A percentile compares a stretch with the other conserved stretches of the same genome.
phyloP scores from a whole-genome alignment of 2,113 vertebrate species.

The Charina bottae region DNA sequence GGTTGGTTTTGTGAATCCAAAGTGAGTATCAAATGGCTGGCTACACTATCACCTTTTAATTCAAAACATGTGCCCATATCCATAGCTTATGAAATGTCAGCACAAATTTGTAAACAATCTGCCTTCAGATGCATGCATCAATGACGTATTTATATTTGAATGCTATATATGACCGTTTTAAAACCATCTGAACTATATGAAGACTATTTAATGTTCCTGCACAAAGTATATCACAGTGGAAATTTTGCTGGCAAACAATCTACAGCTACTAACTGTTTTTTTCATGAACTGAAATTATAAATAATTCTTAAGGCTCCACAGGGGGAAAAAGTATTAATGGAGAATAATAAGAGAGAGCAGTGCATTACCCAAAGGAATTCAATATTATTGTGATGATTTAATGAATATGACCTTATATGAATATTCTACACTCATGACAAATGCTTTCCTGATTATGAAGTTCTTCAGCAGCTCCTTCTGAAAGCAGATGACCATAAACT shows the following conservation, averaged over 20 bases:
- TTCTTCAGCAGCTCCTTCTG: neutral
- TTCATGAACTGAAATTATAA: conserved; percentile 36
- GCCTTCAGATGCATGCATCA: conserved; percentile 39
- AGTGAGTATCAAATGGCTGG: neutral
- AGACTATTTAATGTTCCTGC: conserved; percentile 43
- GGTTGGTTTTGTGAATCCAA: neutral
- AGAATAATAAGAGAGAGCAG: conserved; percentile 44
- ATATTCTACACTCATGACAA: conserved; percentile 12
- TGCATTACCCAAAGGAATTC: conserved; percentile 18
- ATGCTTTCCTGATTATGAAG: neutral
- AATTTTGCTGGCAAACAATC: conserved; percentile 64
- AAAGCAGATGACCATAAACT: accelerated
- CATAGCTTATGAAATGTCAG: conserved; percentile 42
- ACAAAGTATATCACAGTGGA: conserved; percentile 49
- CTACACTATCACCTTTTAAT: conserved; percentile 25
- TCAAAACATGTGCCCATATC: conserved; percentile 40
- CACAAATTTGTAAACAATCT: conserved; percentile 30
- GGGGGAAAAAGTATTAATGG: conserved; percentile 45
- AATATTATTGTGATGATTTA: neutral
- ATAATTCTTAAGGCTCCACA: conserved; percentile 51
- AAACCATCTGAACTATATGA: neutral
- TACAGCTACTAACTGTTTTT: conserved; percentile 39
- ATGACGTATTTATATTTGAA: conserved; percentile 39
- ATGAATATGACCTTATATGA: conserved; percentile 20
- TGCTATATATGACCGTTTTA: conserved; percentile 27